These are phyloP conservation scores for Lacanobia wlatinum DNA, from an alignment of 2,888 invertebrate genomes.

Conservation along the genomic window DNA sequence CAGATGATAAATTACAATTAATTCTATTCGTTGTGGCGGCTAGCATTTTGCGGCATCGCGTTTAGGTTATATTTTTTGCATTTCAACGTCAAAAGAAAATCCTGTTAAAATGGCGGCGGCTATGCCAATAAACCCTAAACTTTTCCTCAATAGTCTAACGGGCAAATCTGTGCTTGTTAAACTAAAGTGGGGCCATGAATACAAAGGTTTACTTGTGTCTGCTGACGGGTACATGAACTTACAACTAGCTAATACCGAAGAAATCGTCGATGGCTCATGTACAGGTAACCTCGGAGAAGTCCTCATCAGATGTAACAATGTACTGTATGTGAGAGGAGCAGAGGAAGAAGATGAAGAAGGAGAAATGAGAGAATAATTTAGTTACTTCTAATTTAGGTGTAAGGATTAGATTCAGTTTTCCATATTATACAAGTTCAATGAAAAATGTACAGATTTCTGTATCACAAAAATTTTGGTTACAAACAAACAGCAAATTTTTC, in stretches of 20 bases:
- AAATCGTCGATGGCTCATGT: conserved; percentile 97
- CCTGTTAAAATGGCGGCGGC: conserved; percentile 93
- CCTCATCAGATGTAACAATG: conserved; percentile 98
- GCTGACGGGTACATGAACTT: conserved; percentile 99
- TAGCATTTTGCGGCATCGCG: conserved; percentile 29
- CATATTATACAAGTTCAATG: conserved; percentile 7
- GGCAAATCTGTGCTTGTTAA: conserved; percentile 99
- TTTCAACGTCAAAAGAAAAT: conserved; percentile 54
- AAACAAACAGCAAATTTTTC: neutral
- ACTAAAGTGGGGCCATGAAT: conserved; percentile 99
- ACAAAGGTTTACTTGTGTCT: conserved; percentile 99
- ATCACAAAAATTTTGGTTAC: conserved; percentile 11
- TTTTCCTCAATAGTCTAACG: conserved; percentile 99
- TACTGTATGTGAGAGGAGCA: conserved; percentile 97
- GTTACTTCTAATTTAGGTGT: conserved; percentile 37
- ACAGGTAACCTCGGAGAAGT: conserved; percentile 99
- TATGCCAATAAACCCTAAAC: conserved; percentile 99
- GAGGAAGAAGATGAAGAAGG: conserved; percentile 99
- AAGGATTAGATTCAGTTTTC: conserved; percentile 51
- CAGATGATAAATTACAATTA: neutral
- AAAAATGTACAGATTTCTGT: conserved; percentile 24
- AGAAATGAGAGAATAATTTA: conserved; percentile 96
- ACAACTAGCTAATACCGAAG: conserved; percentile 99
- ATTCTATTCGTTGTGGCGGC: too few relatives aligned
- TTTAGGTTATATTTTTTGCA: conserved; percentile 59